phyloP scores from a whole-genome alignment of 2,888 invertebrate genomes.

The Limenitis camilla region DNA sequence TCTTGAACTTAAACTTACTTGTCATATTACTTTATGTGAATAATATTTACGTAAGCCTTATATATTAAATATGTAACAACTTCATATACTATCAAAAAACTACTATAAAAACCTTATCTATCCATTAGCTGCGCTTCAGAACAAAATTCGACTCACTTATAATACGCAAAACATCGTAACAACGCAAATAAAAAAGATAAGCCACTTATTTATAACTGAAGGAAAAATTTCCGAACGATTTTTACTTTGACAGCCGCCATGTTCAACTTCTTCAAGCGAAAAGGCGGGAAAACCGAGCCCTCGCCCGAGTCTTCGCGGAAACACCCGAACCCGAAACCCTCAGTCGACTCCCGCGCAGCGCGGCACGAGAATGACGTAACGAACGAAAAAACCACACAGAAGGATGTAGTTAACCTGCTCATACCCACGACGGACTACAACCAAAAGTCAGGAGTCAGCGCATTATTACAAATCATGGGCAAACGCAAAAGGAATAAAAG shows the following conservation, averaged over 20 bases:
- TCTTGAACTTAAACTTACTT: too few species aligned
- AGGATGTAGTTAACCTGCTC: conserved; percentile 67
- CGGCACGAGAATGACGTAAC: conserved; percentile 46
- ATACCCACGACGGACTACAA: conserved; percentile 59
- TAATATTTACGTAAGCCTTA: too few species aligned
- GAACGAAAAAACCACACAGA: conserved; percentile 42
- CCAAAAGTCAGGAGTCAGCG: conserved; percentile 58
- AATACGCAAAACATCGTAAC: conserved; percentile 5
- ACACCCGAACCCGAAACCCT: conserved; percentile 38
- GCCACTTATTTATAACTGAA: conserved; percentile 12
- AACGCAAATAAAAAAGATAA: not conserved
- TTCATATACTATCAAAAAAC: not conserved
- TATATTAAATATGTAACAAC: not conserved
- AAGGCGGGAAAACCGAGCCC: conserved; percentile 58
- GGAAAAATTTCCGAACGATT: conserved; percentile 31
- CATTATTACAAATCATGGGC: conserved; percentile 64
- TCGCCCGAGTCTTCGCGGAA: conserved; percentile 22
- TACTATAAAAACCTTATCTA: not conserved
- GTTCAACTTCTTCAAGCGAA: conserved; percentile 69
- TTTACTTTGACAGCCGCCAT: conserved; percentile 42
- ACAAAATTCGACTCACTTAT: not conserved
- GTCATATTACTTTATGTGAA: too few species aligned
- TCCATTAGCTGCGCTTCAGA: conserved; percentile 1
- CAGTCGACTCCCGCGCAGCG: conserved; percentile 52
- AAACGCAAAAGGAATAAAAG: conserved; percentile 51